Conservation (phyloP, 2,888 invertebrate species). For the Andrena haemorrhoa region DNA sequence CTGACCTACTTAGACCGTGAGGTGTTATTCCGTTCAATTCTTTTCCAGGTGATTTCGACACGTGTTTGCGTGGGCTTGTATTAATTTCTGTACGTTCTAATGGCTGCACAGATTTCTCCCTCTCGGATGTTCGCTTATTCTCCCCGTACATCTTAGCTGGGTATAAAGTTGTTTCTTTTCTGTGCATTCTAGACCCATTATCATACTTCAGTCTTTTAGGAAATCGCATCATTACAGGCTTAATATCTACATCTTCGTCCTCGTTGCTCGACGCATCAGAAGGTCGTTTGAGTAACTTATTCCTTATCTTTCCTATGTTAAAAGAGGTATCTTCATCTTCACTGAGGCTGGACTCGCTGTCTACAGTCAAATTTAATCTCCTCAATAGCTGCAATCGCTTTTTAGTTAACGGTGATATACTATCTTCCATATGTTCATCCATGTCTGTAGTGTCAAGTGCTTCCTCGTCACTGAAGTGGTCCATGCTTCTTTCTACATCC, state of each 20-base stretch:
- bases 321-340: constrained; percentile 28
- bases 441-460: background rate
- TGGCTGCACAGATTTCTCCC: background rate
- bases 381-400: constrained; percentile 57
- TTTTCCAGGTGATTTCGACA: background rate
- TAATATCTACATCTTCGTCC: background rate
- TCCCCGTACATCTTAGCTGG: background rate
- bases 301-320: constrained; percentile 27
- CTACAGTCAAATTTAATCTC: constrained; percentile 58
- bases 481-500: background rate
- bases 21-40: background rate
- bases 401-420: constrained; percentile 27
- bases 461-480: background rate
- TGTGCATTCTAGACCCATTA: background rate
- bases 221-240: background rate
- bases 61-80: background rate
- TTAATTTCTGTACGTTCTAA: background rate
- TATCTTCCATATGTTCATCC: constrained; percentile 7
- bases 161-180: background rate
- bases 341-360: constrained; percentile 50
- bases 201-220: background rate
- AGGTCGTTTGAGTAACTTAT: constrained; percentile 15
- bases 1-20: background rate
- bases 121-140: background rate
- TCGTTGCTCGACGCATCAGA: constrained; percentile 1